Evolutionary conservation across 2,797 vertebrate genomes (phyloP).

Genomic region (Schizothorax lantsangensis): DNA sequence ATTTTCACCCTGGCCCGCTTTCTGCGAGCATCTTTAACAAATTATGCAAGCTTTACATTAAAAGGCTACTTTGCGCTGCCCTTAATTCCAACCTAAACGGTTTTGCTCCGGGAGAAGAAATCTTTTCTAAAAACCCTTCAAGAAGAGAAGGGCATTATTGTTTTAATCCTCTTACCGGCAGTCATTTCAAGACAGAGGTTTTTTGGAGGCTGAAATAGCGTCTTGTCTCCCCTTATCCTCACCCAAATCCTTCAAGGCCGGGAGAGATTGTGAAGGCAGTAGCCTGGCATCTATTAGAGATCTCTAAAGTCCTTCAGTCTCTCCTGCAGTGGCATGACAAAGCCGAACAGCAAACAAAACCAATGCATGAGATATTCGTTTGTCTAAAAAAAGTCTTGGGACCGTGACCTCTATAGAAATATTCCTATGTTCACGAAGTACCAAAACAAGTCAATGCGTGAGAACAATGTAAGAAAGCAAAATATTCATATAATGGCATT

Average conservation of each 20-base stretch:
- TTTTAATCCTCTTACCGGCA: conserved; percentile 99
- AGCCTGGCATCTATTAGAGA: conserved; percentile 84
- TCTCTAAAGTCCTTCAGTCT: conserved; percentile 78
- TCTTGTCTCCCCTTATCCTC: conserved; percentile 89
- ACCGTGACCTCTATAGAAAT: conserved; percentile 13
- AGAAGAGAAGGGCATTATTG: conserved; percentile 99
- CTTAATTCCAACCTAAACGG: conserved; percentile 99
- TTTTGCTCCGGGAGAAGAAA: conserved; percentile 98
- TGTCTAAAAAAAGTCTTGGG: conserved; percentile 49
- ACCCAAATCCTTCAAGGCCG: conserved; percentile 90
- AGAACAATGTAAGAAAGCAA: conserved; percentile 29
- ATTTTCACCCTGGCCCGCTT: conserved; percentile 66
- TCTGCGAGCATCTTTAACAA: conserved; percentile 79
- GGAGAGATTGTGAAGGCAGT: conserved; percentile 85
- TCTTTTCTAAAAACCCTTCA: conserved; percentile 94
- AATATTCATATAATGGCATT: neutral
- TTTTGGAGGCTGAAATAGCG: conserved; percentile 93
- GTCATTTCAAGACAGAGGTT: conserved; percentile 93
- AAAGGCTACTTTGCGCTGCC: conserved; percentile 93
- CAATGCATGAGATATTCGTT: conserved; percentile 62
- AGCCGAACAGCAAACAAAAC: conserved; percentile 83
- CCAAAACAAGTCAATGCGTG: conserved; percentile 9
- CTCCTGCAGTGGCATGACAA: conserved; percentile 80
- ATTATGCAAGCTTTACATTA: conserved; percentile 93
- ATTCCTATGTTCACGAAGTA: conserved; percentile 5